Evolutionary conservation across 2,113 vertebrate genomes (phyloP), one percentile per base, ranked within the genome.

Genomic region (Salminus brasiliensis): DNA sequence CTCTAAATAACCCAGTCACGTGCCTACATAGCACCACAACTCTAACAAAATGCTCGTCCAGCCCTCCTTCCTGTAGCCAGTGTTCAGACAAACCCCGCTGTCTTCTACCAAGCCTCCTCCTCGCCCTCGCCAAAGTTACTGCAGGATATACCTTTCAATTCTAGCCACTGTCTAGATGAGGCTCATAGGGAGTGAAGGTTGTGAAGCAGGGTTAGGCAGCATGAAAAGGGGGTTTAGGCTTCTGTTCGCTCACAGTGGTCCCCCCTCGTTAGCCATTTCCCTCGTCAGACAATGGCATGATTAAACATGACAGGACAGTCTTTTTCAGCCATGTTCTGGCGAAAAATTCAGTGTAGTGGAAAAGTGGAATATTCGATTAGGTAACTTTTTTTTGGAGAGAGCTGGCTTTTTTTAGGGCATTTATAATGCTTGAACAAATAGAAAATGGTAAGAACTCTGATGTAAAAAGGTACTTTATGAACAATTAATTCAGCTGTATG

Each of bases 221-320:
- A 85, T 88, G 85, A 84, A 71, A 87, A 82, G 81, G 45, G 52
- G 81, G 84, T 86, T 85, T 90, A 84, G 59, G 74, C 80, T 87
- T 88, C 75, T 91, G 83, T 90, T 81, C 21, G 88, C 91, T 89
- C 80, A 77, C 70, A 90, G 91, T 89, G 71, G 83, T 91, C 88
- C 88, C 88, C 41, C 86, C 89, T 87, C 81, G 89, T 94, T 92
- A 93, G 89, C 88, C 88, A 65, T 29, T 89, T 91, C 91, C 85
- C 85, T 85, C 87, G 89, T 85, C 85, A 87, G 85, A 91, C 87
- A 83, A 87, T 87, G 87, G 83, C 83, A 84, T 93, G 91, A 94
- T 92, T 88, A 87, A 91, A 93, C 89, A 91, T 93, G 93, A 93
- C 92, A 93, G 89, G 85, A 88, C 89, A 88, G 90, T 89, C 92